These are phyloP conservation scores for Branchinecta lindahli DNA, from an alignment of 1,140 invertebrate genomes.

Conservation along the genomic window DNA sequence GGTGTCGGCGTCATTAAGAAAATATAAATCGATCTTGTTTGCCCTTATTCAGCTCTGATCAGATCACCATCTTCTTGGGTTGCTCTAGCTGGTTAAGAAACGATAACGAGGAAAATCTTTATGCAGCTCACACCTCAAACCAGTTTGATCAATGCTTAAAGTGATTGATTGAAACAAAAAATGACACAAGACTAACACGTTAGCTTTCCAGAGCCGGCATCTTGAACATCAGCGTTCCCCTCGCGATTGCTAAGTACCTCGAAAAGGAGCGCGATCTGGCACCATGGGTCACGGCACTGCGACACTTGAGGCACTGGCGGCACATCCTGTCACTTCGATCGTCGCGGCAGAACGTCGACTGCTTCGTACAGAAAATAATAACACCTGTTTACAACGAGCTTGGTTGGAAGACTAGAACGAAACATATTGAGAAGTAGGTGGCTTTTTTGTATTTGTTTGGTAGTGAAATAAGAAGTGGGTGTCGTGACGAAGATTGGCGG, in stretches of 20 bases:
- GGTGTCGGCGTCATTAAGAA: too few relatives aligned
- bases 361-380: slow-evolving; percentile 43
- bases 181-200: neutral
- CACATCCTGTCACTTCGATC: slow-evolving; percentile 46
- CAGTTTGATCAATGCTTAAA: too few relatives aligned
- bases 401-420: slow-evolving; percentile 48
- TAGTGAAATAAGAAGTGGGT: too few relatives aligned
- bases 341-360: slow-evolving; percentile 44
- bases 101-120: too few relatives aligned
- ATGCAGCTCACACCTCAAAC: too few relatives aligned
- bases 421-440: slow-evolving; percentile 45
- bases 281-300: slow-evolving; percentile 52
- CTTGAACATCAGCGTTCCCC: slow-evolving; percentile 46
- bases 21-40: too few relatives aligned
- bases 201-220: slow-evolving; percentile 45
- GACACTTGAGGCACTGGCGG: slow-evolving; percentile 50
- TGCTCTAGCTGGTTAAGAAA: too few relatives aligned
- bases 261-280: slow-evolving; percentile 52
- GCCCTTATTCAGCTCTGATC: too few relatives aligned
- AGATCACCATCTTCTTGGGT: too few relatives aligned
- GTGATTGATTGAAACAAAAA: too few relatives aligned
- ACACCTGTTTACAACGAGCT: slow-evolving; percentile 42
- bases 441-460: neutral
- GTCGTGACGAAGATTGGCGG: too few relatives aligned
- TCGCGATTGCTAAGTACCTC: slow-evolving; percentile 51